A percentile compares a stretch with the other conserved stretches of the same genome.
Evolutionary conservation across 2,797 vertebrate species (phyloP).

Genomic region (Lacerta agilis): DNA sequence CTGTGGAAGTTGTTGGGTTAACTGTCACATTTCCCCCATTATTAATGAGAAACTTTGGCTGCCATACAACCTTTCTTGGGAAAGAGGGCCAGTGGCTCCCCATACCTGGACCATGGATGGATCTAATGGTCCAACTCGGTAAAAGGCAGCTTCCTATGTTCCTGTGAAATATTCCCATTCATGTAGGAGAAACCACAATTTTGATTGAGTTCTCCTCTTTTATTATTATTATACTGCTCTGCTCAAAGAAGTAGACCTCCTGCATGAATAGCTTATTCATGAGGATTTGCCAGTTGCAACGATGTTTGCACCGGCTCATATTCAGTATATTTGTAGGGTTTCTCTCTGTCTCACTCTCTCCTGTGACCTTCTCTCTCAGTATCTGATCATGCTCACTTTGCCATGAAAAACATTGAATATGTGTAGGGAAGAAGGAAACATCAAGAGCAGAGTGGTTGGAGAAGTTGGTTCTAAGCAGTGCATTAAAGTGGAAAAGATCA

Average conservation of each 20-base stretch:
- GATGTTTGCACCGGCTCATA: not conserved
- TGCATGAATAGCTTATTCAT: not conserved
- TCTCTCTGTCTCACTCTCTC: not conserved
- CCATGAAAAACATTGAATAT: not conserved
- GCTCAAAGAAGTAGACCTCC: not conserved
- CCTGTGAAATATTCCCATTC: no score
- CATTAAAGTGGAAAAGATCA: not conserved
- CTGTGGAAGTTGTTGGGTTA: conserved; percentile 33
- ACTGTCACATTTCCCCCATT: conserved; percentile 31
- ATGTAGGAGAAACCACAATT: not conserved
- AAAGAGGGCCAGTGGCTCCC: no score
- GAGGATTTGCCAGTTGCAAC: no score
- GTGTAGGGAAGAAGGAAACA: not conserved
- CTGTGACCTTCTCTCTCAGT: not conserved
- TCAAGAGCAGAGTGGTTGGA: not conserved
- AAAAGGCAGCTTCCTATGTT: no score
- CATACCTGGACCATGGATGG: no score
- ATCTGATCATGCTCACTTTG: not conserved
- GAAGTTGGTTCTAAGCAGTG: no score
- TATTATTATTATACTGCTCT: not conserved
- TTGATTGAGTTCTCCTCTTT: not conserved
- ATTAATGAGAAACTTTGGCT: not conserved
- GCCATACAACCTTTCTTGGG: not conserved
- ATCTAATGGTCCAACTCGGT: no score
- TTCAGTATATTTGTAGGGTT: not conserved